A percentile compares a stretch with the other conserved stretches of the same genome.
Conservation (phyloP, 2,888 invertebrate genomes). For the Scaeva pyrastri region DNA sequence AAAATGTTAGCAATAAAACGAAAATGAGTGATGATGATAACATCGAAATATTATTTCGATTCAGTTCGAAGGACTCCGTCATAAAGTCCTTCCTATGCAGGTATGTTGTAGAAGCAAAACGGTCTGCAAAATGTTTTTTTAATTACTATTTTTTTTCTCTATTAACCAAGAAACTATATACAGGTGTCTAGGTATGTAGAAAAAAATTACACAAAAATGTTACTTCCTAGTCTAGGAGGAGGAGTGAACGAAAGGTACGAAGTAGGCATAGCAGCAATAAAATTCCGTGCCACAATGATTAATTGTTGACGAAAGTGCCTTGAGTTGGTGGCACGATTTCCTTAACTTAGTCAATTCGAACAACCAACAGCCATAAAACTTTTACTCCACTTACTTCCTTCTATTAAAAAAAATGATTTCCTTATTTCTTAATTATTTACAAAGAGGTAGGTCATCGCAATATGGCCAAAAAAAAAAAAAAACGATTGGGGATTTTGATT, state of each 20-base stretch:
- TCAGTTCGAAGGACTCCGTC: neutral
- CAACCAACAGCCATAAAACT: neutral
- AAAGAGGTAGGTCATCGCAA: neutral
- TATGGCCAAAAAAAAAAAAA: neutral
- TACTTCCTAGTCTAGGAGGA: neutral
- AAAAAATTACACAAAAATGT: too few species aligned
- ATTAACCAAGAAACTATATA: neutral
- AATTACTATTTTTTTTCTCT: neutral
- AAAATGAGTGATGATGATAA: conserved; percentile 20
- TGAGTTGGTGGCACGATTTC: neutral
- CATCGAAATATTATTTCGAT: neutral
- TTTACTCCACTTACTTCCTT: neutral
- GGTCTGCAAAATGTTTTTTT: conserved; percentile 10
- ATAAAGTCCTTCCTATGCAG: neutral
- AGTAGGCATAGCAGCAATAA: conserved; percentile 34
- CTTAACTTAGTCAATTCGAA: neutral
- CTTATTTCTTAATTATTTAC: neutral
- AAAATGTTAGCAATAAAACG: conserved; percentile 22
- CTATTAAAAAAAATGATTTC: neutral
- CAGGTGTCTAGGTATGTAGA: too few species aligned
- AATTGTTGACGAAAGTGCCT: conserved; percentile 50
- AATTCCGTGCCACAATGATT: conserved; percentile 70
- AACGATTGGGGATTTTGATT: neutral
- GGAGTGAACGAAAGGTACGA: conserved; percentile 3
- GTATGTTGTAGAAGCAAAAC: neutral